A percentile compares a stretch with the other conserved stretches of the same genome.
These are phyloP conservation scores for Laupala kohalensis DNA, from an alignment of 1,140 invertebrate genomes.

Conservation along the genomic window DNA sequence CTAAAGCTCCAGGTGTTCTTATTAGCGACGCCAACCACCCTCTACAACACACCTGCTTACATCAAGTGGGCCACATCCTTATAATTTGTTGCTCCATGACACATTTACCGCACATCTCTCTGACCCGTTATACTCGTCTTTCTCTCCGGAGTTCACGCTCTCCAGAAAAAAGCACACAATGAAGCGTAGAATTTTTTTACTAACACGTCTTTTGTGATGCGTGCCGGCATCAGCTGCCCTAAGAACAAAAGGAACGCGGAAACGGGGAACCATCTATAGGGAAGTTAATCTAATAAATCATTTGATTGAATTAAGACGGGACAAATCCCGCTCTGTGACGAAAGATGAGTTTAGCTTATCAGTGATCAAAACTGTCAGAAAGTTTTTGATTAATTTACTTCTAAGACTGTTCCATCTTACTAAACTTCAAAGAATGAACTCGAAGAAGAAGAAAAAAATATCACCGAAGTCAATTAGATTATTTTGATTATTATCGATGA, in stretches of 20 bases:
- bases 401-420: not conserved
- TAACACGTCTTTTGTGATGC: not conserved
- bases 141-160: not conserved
- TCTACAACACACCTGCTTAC: not conserved
- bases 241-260: not conserved
- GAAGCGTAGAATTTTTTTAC: not conserved
- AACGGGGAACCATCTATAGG: not conserved
- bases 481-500: too few species aligned
- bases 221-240: not conserved
- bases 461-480: not conserved
- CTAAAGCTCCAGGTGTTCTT: too few species aligned
- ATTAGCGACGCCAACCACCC: too few species aligned
- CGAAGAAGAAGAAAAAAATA: not conserved
- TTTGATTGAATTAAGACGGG: not conserved
- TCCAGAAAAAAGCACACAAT: not conserved
- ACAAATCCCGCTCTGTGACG: not conserved
- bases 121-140: not conserved
- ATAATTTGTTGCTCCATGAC: not conserved
- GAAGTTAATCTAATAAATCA: not conserved
- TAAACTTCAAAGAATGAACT: not conserved
- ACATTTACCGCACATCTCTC: not conserved
- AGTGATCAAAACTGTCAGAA: not conserved
- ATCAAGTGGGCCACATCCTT: not conserved
- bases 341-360: not conserved
- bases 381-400: not conserved